Evolutionary conservation across 2,888 invertebrate genomes (phyloP).

Genomic region (Entomobrya multifasciata): DNA sequence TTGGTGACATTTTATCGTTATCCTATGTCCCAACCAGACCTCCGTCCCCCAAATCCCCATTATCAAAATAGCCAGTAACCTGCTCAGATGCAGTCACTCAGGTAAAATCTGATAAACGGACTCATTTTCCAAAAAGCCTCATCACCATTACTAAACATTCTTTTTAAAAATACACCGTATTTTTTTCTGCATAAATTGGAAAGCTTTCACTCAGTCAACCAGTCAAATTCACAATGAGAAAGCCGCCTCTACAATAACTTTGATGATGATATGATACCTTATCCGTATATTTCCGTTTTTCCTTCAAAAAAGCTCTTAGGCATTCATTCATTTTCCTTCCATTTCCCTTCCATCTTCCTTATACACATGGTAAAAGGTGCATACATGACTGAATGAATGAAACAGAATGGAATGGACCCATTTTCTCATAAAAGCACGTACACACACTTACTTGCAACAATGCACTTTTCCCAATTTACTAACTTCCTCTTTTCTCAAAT

Average conservation of each 20-base stretch:
- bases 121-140: no score
- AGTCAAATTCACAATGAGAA: no score
- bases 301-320: no score
- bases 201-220: constrained; percentile 3
- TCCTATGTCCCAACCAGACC: background rate
- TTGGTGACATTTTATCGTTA: constrained; percentile 57
- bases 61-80: no score
- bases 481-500: constrained; percentile 36
- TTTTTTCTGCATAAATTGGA: constrained; percentile 21
- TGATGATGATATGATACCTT: background rate
- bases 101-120: constrained; percentile 14
- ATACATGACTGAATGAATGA: no score
- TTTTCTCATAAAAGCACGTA: constrained; percentile 35
- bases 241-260: background rate
- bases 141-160: no score
- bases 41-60: background rate
- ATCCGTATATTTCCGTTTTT: background rate
- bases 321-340: background rate
- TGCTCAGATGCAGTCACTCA: constrained; percentile 3
- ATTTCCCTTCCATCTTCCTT: background rate
- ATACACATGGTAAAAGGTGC: background rate
- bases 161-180: background rate
- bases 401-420: constrained; percentile 12
- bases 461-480: constrained; percentile 51
- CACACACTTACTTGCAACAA: constrained; percentile 15